Evolutionary conservation across 1,140 invertebrate genomes (phyloP).

Genomic region (Tenebrio molitor): DNA sequence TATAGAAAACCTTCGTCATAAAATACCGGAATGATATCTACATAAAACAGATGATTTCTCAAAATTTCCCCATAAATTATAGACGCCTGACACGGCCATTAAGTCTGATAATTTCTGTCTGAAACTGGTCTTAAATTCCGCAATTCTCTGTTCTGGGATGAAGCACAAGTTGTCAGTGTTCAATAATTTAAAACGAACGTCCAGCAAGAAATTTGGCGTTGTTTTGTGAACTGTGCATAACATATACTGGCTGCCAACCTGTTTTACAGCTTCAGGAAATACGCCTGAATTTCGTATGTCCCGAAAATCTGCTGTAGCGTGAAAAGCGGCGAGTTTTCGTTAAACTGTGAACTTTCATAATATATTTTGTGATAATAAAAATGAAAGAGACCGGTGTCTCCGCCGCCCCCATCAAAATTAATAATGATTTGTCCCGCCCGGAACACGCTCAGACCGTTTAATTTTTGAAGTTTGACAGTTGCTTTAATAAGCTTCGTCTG

Average conservation of each 20-base stretch:
- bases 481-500: background rate
- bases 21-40: no score
- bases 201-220: background rate
- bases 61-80: no score
- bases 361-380: no score
- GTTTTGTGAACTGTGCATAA: background rate
- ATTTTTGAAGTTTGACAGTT: slow-evolving; percentile 25
- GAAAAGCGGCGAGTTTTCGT: slow-evolving; percentile 4
- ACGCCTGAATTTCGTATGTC: slow-evolving; percentile 4
- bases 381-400: background rate
- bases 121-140: no score
- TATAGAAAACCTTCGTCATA: no score
- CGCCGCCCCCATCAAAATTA: background rate
- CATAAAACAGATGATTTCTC: no score
- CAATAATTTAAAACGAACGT: background rate
- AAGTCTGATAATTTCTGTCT: no score
- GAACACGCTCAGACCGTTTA: background rate
- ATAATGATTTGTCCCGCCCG: slow-evolving; percentile 6
- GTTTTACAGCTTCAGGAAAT: slow-evolving; percentile 19
- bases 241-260: background rate
- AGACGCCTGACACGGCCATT: no score
- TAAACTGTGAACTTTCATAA: background rate
- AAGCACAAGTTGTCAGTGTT: no score
- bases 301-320: background rate
- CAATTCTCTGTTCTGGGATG: no score